Conservation (phyloP, 2,888 invertebrate genomes). For the Dolichomitus sp. region DNA sequence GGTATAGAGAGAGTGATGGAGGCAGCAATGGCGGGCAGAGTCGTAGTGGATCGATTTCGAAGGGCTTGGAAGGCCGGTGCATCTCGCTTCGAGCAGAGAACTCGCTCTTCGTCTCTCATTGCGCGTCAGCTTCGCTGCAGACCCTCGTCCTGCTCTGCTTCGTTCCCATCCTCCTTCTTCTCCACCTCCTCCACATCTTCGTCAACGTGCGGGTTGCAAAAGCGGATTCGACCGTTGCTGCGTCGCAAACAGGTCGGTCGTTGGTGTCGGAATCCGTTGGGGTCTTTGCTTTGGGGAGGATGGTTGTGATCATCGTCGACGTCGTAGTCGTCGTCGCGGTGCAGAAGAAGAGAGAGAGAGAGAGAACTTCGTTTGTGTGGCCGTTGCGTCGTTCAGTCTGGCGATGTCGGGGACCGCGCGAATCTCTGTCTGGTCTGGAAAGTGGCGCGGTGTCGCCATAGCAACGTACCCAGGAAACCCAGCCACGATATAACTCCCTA, state of each 20-base stretch:
- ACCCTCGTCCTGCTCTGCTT: constrained; percentile 43
- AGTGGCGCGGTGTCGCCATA: constrained; percentile 73
- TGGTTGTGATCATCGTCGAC: neutral
- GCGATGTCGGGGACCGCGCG: constrained; percentile 72
- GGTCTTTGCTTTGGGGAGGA: constrained; percentile 48
- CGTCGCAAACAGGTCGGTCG: constrained; percentile 84
- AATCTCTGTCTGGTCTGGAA: constrained; percentile 70
- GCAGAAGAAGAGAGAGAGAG: neutral
- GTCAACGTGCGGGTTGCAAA: constrained; percentile 67
- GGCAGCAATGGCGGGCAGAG: constrained; percentile 55
- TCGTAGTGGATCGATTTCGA: constrained; percentile 63
- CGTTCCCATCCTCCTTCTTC: constrained; percentile 1
- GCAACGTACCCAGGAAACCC: constrained; percentile 85
- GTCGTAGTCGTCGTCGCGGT: neutral
- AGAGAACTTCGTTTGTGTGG: constrained; percentile 13
- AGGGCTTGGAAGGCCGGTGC: constrained; percentile 62
- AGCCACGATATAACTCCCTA: constrained; percentile 74
- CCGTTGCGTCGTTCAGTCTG: constrained; percentile 68
- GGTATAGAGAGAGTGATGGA: constrained; percentile 20
- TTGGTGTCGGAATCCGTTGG: constrained; percentile 54
- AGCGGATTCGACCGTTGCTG: constrained; percentile 70
- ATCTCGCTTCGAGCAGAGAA: constrained; percentile 19
- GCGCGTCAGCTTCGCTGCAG: constrained; percentile 26
- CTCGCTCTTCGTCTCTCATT: neutral
- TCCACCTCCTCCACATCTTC: constrained; percentile 27